phyloP scores from a whole-genome alignment of 2,888 invertebrate genomes.

The Crematogaster levior region DNA sequence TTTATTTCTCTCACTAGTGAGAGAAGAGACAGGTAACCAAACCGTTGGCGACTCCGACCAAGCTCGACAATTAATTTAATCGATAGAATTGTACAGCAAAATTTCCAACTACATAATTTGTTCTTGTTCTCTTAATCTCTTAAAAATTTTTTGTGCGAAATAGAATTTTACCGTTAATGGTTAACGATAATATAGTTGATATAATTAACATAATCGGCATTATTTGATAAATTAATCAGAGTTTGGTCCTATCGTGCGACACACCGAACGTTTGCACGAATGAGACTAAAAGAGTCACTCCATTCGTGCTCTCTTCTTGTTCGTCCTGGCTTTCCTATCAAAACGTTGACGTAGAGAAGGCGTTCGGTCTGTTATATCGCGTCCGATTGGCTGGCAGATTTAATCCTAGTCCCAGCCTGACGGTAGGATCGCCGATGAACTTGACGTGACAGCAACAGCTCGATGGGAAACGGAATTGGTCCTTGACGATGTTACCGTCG shows the following conservation, averaged over 20 bases:
- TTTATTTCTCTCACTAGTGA: neutral
- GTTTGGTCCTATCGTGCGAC: neutral
- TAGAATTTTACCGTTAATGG: neutral
- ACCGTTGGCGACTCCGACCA: neutral
- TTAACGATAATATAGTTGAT: neutral
- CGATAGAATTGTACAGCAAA: neutral
- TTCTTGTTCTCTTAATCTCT: neutral
- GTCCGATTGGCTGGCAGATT: neutral
- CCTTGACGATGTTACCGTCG: constrained; percentile 85
- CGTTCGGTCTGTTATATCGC: neutral
- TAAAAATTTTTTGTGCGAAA: neutral
- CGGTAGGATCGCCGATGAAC: constrained; percentile 64
- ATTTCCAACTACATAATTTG: neutral
- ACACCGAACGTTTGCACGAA: neutral
- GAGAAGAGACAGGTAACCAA: neutral
- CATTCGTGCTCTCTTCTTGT: neutral
- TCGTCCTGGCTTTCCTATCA: neutral
- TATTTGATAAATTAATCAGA: neutral
- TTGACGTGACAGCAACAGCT: constrained; percentile 90
- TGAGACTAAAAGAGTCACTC: neutral
- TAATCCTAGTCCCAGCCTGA: neutral
- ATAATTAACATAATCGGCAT: neutral
- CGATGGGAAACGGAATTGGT: constrained; percentile 89
- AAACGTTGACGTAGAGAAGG: neutral
- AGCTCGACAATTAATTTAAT: neutral